These are phyloP conservation scores for Isurus oxyrinchus DNA, from an alignment of 2,113 vertebrate species.

Conservation along the genomic window DNA sequence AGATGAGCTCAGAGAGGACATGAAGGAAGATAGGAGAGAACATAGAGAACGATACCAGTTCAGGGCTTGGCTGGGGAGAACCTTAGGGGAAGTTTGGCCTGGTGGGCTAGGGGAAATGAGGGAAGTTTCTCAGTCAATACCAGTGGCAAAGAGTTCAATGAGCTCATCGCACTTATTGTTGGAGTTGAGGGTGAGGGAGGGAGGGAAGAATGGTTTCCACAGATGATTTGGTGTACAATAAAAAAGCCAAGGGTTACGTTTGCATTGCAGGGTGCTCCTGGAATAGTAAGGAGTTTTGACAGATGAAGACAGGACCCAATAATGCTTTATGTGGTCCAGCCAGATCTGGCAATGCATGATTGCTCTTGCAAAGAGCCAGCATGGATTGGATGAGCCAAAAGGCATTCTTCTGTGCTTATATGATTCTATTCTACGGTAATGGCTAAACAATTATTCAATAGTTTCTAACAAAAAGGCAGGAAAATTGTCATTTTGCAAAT, in stretches of 20 bases:
- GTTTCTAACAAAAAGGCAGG: neutral
- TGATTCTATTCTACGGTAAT: neutral
- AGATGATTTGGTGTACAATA: neutral
- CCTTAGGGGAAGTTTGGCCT: too few species aligned
- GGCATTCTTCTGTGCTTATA: neutral
- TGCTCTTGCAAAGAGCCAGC: neutral
- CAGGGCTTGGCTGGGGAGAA: too few species aligned
- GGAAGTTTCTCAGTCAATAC: too few species aligned
- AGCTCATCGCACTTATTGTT: too few species aligned
- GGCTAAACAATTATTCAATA: neutral
- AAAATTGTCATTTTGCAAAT: neutral
- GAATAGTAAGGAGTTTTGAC: neutral
- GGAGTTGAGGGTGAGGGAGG: too few species aligned
- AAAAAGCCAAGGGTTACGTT: neutral
- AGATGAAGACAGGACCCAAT: neutral
- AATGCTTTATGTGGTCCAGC: neutral
- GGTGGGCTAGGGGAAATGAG: too few species aligned
- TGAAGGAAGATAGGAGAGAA: too few species aligned
- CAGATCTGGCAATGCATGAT: neutral
- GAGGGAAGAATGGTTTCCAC: neutral
- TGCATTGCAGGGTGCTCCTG: neutral
- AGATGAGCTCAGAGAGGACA: too few species aligned
- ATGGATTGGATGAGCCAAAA: neutral
- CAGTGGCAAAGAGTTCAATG: too few species aligned
- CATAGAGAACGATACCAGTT: too few species aligned